Evolutionary conservation across 1,140 invertebrate genomes (phyloP), one percentile per base, ranked within the genome.

Genomic region (Drosophila nasuta): DNA sequence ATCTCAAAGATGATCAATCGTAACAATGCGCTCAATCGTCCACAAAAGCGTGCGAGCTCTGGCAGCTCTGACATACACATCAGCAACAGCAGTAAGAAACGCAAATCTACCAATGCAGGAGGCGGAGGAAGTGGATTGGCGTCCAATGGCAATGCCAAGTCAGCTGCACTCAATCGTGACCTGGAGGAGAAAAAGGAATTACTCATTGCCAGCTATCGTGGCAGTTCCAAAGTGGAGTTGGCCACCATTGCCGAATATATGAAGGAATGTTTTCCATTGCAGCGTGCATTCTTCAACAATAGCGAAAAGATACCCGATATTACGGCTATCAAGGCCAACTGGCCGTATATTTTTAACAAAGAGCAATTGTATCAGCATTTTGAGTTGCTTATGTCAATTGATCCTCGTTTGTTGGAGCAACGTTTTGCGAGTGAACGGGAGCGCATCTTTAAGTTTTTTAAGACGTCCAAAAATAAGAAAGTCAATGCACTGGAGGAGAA

Each of bases 1-100:
- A 90, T 90, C 38, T 91, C 86, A 1, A 90, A 91, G 56, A 90
- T 90, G 86, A 86, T 90, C 11, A 90, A 90, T 56, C 73, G 87
- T 0, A 91, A 90, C 15, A 90, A 90, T 69, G 64, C 79, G 0
- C 56, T 90, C 0, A 90, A 91, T 49, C 71, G 80, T 70, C 73
- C 86, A 41, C 87, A 80, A 5, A 89, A 89, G 25, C 86, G 85
- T 2, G 48, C 81, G 8, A 81, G 86, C 8, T 86, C 86, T 1
- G 66, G 71, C 1, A 76, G 68, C 41, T 71, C 81, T 17, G 85
- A 90, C 33, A 67, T 78, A 10, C 85, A 83, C 68, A 89, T 79
- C 30, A 54, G 48, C 46, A 67, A 45, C 56, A 82, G 51, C 51
- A 63, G 11, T 25, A 87, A 90, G 38, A 90, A 90, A 11, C 86